Percentiles rank a stretch among this genome's conserved stretches.
phyloP scores from a whole-genome alignment of 1,140 invertebrate species.

The Spodoptera frugiperda region DNA sequence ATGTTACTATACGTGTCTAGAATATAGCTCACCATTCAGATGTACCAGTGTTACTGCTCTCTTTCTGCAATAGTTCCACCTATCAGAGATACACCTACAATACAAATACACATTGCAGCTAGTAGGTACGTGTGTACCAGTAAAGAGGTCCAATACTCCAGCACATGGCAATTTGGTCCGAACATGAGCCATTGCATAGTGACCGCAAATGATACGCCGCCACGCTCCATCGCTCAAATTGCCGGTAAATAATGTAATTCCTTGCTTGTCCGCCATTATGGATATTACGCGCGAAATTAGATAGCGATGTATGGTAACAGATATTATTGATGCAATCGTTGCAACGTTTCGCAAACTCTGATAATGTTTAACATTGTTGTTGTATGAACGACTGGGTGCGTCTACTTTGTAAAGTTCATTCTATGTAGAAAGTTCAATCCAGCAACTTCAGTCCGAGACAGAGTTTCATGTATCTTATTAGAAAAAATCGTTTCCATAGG shows the following conservation, averaged over 20 bases:
- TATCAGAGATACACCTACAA: background rate
- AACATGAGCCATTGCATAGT: constrained; percentile 7
- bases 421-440: too few species aligned
- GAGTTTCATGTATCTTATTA: too few species aligned
- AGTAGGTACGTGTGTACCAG: background rate
- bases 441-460: too few species aligned
- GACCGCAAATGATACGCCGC: constrained; percentile 20
- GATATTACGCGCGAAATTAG: constrained; percentile 32
- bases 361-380: too few species aligned
- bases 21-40: background rate
- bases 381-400: too few species aligned
- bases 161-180: background rate
- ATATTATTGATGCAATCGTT: constrained; percentile 26
- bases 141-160: background rate
- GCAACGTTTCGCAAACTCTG: constrained; percentile 5
- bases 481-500: too few species aligned
- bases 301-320: constrained; percentile 25
- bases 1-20: too few species aligned
- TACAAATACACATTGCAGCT: background rate
- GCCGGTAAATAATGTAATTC: constrained; percentile 33
- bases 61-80: background rate
- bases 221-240: constrained; percentile 21
- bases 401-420: too few species aligned
- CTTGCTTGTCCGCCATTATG: constrained; percentile 25
- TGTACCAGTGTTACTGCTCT: background rate